Percentiles rank a stretch among this genome's conserved stretches.
Evolutionary conservation across 2,888 invertebrate species (phyloP).

Genomic region (Cephus pygmeus): DNA sequence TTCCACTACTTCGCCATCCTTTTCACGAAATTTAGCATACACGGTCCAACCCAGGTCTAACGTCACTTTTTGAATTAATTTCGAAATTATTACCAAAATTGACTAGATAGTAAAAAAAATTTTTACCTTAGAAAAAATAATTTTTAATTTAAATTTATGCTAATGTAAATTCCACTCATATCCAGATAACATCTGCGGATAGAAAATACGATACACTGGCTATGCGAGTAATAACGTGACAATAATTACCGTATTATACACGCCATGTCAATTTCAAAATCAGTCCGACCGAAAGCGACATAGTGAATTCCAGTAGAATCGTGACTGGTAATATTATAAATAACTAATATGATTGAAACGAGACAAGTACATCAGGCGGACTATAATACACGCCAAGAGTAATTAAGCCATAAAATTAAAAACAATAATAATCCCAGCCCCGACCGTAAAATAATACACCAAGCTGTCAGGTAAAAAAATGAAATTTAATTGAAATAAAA

Average conservation of each 20-base stretch:
- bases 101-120: too few species aligned
- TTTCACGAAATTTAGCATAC: background rate
- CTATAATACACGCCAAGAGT: background rate
- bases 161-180: slow-evolving; percentile 24
- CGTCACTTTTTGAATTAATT: background rate
- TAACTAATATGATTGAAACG: background rate
- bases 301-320: background rate
- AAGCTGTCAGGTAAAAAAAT: background rate
- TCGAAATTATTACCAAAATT: too few species aligned
- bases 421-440: background rate
- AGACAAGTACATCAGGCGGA: background rate
- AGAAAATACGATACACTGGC: slow-evolving; percentile 16
- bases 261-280: slow-evolving; percentile 26
- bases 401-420: background rate
- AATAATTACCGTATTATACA: slow-evolving; percentile 25
- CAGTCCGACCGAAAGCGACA: slow-evolving; percentile 4
- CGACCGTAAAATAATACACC: background rate
- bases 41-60: background rate
- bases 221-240: slow-evolving; percentile 30
- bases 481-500: background rate
- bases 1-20: background rate
- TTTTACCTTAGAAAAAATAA: too few species aligned
- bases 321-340: background rate
- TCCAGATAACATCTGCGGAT: background rate
- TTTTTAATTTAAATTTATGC: slow-evolving; percentile 32